A percentile compares a stretch with the other conserved stretches of the same genome.
These are phyloP conservation scores for Corythoichthys haematopterus DNA, from an alignment of 2,113 vertebrate genomes.

Conservation along the genomic window DNA sequence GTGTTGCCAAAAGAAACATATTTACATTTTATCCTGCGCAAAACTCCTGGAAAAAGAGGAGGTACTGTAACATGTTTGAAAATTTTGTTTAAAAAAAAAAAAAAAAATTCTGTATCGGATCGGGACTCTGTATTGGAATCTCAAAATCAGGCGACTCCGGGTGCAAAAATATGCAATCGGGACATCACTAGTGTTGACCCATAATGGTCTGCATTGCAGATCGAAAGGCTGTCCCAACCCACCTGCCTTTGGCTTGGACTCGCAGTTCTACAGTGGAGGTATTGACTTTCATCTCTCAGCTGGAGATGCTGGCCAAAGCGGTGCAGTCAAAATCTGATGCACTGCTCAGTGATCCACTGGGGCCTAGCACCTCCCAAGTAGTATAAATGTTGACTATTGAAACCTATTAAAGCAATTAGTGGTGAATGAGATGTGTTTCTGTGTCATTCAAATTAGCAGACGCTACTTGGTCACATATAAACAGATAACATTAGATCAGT, in stretches of 20 bases:
- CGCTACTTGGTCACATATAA: background rate
- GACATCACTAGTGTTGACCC: conserved; percentile 1
- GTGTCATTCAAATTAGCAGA: background rate
- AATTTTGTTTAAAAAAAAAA: too few species aligned
- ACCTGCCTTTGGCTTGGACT: conserved; percentile 72
- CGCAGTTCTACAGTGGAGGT: conserved; percentile 54
- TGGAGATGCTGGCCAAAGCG: conserved; percentile 55
- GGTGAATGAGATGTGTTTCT: background rate
- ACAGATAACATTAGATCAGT: background rate
- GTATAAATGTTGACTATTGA: conserved; percentile 18
- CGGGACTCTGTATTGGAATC: too few species aligned
- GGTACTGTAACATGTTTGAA: too few species aligned
- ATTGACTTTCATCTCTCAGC: conserved; percentile 51
- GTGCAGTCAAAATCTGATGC: conserved; percentile 27
- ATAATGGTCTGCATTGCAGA: conserved; percentile 50
- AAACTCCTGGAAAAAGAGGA: too few species aligned
- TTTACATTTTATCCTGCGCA: too few species aligned
- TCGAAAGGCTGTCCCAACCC: conserved; percentile 53
- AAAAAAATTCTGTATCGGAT: too few species aligned
- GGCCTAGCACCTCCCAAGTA: conserved; percentile 6
- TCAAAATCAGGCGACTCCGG: too few species aligned
- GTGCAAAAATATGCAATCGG: too few species aligned
- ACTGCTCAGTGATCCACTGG: background rate
- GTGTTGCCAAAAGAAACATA: too few species aligned
- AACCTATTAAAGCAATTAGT: background rate